Base-by-base conservation (phyloP, 2,888 invertebrate species). In the Rhyacophila evoluta region DNA sequence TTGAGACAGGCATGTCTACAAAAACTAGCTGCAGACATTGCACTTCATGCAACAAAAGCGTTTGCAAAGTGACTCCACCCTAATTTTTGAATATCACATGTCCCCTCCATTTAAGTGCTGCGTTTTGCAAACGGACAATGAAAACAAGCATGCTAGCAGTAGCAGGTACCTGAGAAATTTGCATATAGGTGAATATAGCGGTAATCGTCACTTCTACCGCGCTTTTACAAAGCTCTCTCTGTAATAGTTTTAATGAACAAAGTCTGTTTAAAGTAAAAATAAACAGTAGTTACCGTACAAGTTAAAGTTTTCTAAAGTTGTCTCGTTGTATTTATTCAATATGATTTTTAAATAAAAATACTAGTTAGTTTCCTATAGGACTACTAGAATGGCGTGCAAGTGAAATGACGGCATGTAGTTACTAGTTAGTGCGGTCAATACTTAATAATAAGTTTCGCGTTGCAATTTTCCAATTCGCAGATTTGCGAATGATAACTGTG, bases 11-110 rank as follows among this genome's bases (percentile, higher is more conserved):
- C 55, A 19, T 37, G 74, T 75, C 74, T 78, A 75, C 75, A 79
- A 75, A 75, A 79, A 72, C 74, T 77, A 75, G 80, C 89, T 90
- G 89, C 90, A 90, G 87, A 89, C 87, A 89, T 88, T 90, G 90
- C 90, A 90, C 87, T 90, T 89, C 89, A 72, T 88, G 88, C 87
- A 89, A 80, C 81, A 75, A 77, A 80, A 80, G 81, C 81, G 81
- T 77, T 77, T 79, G 81, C 81, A 81, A 71, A 78, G 77, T 69
- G 79, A 77, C 81, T 79, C 79, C 81, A 79, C 79, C 79, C 81
- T 68, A 75, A 78, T 75, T 73, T 78, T 73, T 79, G 72, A 77
- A 78, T 79, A 75, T 77, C 75, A 74, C 77, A 72, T 70, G 79
- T 75, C 77, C 79, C 75, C 81, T 72, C 74, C 69, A 71, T 75